phyloP scores from a whole-genome alignment of 2,888 invertebrate genomes.

The Scaptomyza polygonia region DNA sequence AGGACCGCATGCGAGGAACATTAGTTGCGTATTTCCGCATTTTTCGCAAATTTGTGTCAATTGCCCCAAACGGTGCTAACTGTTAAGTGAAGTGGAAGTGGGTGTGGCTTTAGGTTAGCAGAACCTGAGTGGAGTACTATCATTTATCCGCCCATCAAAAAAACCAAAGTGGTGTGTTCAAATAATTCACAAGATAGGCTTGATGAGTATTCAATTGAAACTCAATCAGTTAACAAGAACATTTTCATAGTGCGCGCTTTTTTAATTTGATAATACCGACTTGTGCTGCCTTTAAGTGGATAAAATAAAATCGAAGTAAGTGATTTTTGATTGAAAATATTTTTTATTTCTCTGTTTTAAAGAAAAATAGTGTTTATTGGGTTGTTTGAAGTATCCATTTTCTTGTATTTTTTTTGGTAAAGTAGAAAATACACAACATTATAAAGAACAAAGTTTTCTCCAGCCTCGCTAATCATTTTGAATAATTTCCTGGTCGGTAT shows the following conservation, averaged over 20 bases:
- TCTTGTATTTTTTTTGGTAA: too few relatives aligned
- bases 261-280: slow-evolving; percentile 18
- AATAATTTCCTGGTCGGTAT: too few relatives aligned
- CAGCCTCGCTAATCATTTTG: too few relatives aligned
- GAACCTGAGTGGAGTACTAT: slow-evolving; percentile 25
- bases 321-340: slow-evolving; percentile 2
- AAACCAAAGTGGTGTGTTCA: slow-evolving; percentile 25
- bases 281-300: slow-evolving; percentile 25
- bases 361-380: not conserved
- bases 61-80: slow-evolving; percentile 53
- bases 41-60: slow-evolving; percentile 75
- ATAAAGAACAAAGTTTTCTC: too few relatives aligned
- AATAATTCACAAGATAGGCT: slow-evolving; percentile 42
- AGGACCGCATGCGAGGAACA: slow-evolving; percentile 31
- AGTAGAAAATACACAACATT: too few relatives aligned
- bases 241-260: slow-evolving; percentile 40
- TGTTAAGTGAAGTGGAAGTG: slow-evolving; percentile 34
- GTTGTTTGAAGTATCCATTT: too few relatives aligned
- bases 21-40: slow-evolving; percentile 76
- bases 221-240: slow-evolving; percentile 73
- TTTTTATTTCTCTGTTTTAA: not conserved
- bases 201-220: slow-evolving; percentile 75
- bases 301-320: slow-evolving; percentile 50
- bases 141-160: slow-evolving; percentile 22
- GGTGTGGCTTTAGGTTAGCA: slow-evolving; percentile 19